Percentiles rank a stretch among this genome's conserved stretches.
These are phyloP conservation scores for Forbesichthys papilliferus DNA, from an alignment of 2,113 vertebrate genomes.

Conservation along the genomic window DNA sequence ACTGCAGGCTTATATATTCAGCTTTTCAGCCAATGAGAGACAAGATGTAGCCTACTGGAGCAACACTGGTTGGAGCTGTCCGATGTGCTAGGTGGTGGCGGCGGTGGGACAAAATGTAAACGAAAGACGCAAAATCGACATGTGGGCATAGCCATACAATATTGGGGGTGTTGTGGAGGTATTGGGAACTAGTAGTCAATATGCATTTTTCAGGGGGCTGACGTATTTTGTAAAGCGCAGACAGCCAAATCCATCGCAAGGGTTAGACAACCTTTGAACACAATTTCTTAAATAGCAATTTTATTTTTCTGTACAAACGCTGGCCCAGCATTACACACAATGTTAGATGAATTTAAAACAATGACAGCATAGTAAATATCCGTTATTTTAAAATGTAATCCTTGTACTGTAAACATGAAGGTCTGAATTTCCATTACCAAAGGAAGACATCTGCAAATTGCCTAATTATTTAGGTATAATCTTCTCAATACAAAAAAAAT, in stretches of 20 bases:
- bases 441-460: background rate
- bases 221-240: background rate
- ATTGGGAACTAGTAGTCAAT: background rate
- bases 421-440: background rate
- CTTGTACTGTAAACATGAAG: background rate
- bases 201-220: background rate
- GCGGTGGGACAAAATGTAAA: background rate
- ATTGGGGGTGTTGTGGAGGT: background rate
- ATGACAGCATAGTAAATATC: background rate
- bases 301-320: conserved; percentile 52
- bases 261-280: background rate
- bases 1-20: background rate
- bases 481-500: background rate
- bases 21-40: conserved; percentile 44
- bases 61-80: conserved; percentile 43
- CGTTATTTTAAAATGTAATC: background rate
- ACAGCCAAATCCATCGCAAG: background rate
- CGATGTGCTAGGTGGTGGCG: background rate
- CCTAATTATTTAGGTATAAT: background rate
- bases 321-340: conserved; percentile 12
- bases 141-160: background rate
- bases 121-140: background rate
- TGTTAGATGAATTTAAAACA: conserved; percentile 14
- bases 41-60: background rate
- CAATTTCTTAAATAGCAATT: conserved; percentile 9